phyloP scores from a whole-genome alignment of 2,797 vertebrate species.

The Dermochelys coriacea region DNA sequence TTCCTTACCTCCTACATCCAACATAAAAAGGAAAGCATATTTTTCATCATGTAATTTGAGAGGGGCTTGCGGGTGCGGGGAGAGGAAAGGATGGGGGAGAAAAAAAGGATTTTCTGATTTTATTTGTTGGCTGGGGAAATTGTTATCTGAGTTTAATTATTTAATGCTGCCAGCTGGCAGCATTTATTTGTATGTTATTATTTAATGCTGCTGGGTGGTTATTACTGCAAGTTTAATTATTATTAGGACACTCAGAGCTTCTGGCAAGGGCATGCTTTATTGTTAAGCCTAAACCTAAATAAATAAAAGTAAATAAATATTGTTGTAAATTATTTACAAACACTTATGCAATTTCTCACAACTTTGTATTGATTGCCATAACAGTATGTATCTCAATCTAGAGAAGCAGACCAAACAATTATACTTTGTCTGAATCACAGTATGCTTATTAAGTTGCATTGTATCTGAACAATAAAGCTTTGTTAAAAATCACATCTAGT shows the following conservation, averaged over 20 bases:
- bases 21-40: background rate
- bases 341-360: background rate
- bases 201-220: background rate
- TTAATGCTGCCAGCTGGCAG: background rate
- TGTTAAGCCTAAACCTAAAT: background rate
- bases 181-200: background rate
- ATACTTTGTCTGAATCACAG: background rate
- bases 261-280: background rate
- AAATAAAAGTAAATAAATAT: background rate
- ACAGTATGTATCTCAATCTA: background rate
- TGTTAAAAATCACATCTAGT: accelerated
- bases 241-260: background rate
- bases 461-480: background rate
- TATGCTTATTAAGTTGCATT: background rate
- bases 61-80: background rate
- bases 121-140: background rate
- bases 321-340: background rate
- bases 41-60: background rate
- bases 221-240: background rate
- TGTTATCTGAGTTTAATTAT: background rate
- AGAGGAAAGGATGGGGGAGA: background rate
- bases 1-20: background rate
- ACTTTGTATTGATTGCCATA: background rate
- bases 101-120: background rate
- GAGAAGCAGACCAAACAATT: background rate